These are phyloP conservation scores for Junonia oenone DNA, from an alignment of 2,888 invertebrate genomes.

Conservation along the genomic window DNA sequence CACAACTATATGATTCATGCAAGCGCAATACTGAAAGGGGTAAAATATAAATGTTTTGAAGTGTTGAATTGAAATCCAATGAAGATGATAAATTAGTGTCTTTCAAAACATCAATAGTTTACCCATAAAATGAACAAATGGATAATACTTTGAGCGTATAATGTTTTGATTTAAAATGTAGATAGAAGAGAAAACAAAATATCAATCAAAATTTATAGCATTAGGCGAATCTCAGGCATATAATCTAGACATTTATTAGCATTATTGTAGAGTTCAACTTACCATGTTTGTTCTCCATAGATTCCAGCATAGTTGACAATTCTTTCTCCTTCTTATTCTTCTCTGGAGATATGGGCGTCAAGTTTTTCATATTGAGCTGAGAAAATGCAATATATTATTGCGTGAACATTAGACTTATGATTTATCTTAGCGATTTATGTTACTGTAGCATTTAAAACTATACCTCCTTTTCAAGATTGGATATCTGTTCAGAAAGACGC, in stretches of 20 bases:
- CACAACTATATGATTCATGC: constrained; percentile 62
- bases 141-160: constrained; percentile 2
- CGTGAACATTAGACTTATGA: background rate
- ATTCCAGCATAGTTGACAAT: constrained; percentile 85
- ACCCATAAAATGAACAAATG: constrained; percentile 56
- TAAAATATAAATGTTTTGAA: constrained; percentile 79
- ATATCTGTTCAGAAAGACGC: constrained; percentile 87
- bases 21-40: constrained; percentile 73
- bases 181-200: background rate
- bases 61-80: constrained; percentile 31
- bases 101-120: constrained; percentile 80
- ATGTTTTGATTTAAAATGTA: background rate
- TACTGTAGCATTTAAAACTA: background rate
- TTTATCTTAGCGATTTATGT: background rate
- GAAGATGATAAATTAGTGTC: constrained; percentile 27
- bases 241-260: constrained; percentile 1
- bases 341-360: constrained; percentile 80
- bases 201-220: background rate
- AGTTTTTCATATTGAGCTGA: constrained; percentile 80
- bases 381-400: constrained; percentile 23
- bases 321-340: constrained; percentile 85
- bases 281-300: constrained; percentile 92
- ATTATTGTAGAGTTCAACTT: constrained; percentile 51
- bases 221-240: background rate
- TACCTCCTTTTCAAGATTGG: constrained; percentile 90